These are phyloP conservation scores for Pectinophora gossypiella DNA, from an alignment of 1,140 invertebrate genomes.

Conservation along the genomic window DNA sequence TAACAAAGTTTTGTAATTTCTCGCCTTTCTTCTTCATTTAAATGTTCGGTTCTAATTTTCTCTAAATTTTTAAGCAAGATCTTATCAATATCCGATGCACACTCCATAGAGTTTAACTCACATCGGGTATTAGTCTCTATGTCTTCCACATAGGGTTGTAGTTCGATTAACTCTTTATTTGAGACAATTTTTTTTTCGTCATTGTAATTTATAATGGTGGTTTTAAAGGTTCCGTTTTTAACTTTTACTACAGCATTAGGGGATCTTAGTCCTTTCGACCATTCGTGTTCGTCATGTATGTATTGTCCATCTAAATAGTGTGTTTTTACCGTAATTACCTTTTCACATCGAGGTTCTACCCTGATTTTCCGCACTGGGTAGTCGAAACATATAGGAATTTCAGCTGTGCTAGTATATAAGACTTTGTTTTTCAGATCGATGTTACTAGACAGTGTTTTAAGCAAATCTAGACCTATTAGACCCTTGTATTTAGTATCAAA, in stretches of 20 bases:
- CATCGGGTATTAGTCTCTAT: no score
- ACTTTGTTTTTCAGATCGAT: constrained; percentile 3
- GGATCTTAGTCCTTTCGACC: constrained; percentile 10
- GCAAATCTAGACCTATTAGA: background rate
- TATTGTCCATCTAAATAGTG: constrained; percentile 15
- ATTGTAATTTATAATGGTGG: constrained; percentile 16
- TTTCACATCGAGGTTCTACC: constrained; percentile 12
- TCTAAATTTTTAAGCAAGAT: constrained; percentile 14
- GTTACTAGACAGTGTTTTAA: background rate
- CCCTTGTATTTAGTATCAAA: constrained; percentile 12
- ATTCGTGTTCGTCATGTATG: constrained; percentile 9
- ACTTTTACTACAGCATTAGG: constrained; percentile 20
- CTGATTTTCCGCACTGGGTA: background rate
- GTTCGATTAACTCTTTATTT: constrained; percentile 9
- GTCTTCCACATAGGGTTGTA: constrained; percentile 5
- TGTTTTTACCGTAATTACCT: constrained; percentile 17
- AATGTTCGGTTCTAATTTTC: constrained; percentile 17
- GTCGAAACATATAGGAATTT: background rate
- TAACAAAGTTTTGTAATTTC: constrained; percentile 24
- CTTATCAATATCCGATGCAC: background rate
- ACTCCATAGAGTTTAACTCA: constrained; percentile 3
- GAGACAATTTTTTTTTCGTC: constrained; percentile 9
- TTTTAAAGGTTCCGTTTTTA: constrained; percentile 16
- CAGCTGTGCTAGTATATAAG: background rate
- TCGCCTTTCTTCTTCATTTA: constrained; percentile 26